Conservation (phyloP, 1,140 invertebrate genomes). For the Danaus melanippus region DNA sequence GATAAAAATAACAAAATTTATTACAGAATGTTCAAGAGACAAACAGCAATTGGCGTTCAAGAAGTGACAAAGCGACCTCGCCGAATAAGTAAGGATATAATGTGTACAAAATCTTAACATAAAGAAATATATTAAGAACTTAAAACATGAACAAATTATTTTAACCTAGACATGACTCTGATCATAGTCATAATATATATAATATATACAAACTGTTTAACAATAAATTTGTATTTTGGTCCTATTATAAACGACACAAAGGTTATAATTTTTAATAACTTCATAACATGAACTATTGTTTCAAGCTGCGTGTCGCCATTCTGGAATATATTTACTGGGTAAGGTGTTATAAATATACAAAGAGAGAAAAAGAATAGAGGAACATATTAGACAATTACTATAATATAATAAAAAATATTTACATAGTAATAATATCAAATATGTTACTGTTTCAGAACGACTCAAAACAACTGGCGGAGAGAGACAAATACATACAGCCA, state of each 20-base stretch:
- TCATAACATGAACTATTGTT: constrained; percentile 8
- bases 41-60: constrained; percentile 29
- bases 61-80: constrained; percentile 19
- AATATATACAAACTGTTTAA: too few relatives aligned
- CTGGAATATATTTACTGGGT: constrained; percentile 51
- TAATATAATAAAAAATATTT: too few relatives aligned
- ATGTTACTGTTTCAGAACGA: constrained; percentile 17
- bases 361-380: background rate
- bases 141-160: too few relatives aligned
- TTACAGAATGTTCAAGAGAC: constrained; percentile 8
- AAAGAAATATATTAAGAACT: too few relatives aligned
- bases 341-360: constrained; percentile 17
- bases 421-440: too few relatives aligned
- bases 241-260: too few relatives aligned
- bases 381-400: background rate
- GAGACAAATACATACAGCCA: constrained; percentile 21
- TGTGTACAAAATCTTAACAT: too few relatives aligned
- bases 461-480: constrained; percentile 43
- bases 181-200: too few relatives aligned
- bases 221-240: too few relatives aligned
- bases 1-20: constrained; percentile 5
- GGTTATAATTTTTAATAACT: too few relatives aligned
- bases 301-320: constrained; percentile 37
- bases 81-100: constrained; percentile 21
- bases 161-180: too few relatives aligned